Base-by-base conservation (phyloP, 2,888 invertebrate species). In the Nebria brevicollis region DNA sequence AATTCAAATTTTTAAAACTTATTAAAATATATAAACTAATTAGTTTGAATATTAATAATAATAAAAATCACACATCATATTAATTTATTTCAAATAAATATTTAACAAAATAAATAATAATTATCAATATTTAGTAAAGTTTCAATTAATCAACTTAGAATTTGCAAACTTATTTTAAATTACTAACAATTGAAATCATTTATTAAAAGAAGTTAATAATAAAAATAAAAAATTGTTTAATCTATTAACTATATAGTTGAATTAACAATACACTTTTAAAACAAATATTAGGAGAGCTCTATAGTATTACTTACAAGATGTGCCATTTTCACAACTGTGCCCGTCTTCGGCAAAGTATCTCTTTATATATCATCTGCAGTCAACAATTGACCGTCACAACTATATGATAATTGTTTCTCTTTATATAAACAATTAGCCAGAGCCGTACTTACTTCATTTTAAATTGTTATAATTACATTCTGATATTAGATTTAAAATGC, bases 351-450 rank as follows among this genome's bases (percentile, higher is more conserved):
- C 7, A 3, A 8, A 75, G 54, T 20, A n/a, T 42, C 13, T 66
- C 79, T 66, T 79, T 79, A 73, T 79, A 79, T 79, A 79, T 65
- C 25, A 25, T 26, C 11, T 54, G 54, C 13, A 20, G 34, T 43
- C 70, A 41, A 77, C 70, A 72, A 54, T n/a, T 15, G 10, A 26
- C 11, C 68, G 74, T 79, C 79, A 74, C 43, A 74, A 66, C 34
- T 15, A n/a, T 74, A 75, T 79, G 79, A 68, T 79, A 79, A 79
- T 79, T 79, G 75, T 79, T 79, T 79, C 75, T 74, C 64, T 77
- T 74, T 78, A 73, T 72, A 26, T 65, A 73, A 79, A 73, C 54
- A 54, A 79, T 73, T 79, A 64, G 42, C 20, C 79, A 79, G 74
- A 7, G 25, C 72, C 77, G 77, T 43, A 77, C 72, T 77, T 1